Evolutionary conservation across 2,888 invertebrate species (phyloP).

Genomic region (Chouioia cunea): DNA sequence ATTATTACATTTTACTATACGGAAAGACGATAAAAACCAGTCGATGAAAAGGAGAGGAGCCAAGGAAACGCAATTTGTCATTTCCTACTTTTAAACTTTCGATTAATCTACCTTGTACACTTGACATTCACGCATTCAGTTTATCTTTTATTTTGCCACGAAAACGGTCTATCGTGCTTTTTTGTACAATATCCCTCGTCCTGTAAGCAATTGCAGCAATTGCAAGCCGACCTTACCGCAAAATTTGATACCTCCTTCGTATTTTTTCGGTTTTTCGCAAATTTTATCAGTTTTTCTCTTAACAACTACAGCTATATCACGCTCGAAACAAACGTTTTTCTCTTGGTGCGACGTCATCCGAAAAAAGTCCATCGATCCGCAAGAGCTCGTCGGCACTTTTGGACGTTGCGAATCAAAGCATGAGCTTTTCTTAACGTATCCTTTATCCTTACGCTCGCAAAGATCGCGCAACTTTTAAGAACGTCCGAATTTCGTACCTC

Average conservation of each 20-base stretch:
- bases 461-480: no score
- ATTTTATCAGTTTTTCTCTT: slow-evolving; percentile 4
- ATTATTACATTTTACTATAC: slow-evolving; percentile 43
- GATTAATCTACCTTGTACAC: slow-evolving; percentile 4
- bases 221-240: slow-evolving; percentile 33
- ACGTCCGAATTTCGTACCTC: no score
- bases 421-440: no score
- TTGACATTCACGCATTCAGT: slow-evolving; percentile 25
- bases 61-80: slow-evolving; percentile 37
- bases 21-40: slow-evolving; percentile 47
- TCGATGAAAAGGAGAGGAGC: slow-evolving; percentile 48
- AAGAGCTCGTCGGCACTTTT: slow-evolving; percentile 29
- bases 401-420: not conserved
- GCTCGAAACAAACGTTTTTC: slow-evolving; percentile 1
- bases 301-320: slow-evolving; percentile 9
- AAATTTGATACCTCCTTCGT: not conserved
- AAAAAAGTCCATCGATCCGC: slow-evolving; percentile 25
- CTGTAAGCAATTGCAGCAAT: slow-evolving; percentile 42
- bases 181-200: slow-evolving; percentile 25
- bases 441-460: no score
- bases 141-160: slow-evolving; percentile 44
- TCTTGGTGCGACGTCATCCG: not conserved
- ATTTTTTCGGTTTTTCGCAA: not conserved
- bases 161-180: slow-evolving; percentile 34
- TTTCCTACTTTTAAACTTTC: not conserved